Evolutionary conservation across 2,113 vertebrate genomes (phyloP).

Genomic region (Thermophis baileyi): DNA sequence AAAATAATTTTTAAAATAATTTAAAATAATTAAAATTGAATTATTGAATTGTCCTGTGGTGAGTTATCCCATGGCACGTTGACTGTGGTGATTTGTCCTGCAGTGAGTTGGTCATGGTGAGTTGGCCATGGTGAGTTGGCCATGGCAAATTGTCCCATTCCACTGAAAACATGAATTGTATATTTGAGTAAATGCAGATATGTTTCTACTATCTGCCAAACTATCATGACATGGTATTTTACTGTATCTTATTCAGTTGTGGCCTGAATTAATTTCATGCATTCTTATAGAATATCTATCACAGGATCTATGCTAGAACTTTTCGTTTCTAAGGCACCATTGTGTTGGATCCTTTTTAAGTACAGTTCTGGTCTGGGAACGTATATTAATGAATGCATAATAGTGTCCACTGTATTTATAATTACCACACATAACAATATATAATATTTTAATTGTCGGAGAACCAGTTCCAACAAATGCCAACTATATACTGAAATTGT

Average conservation of each 20-base stretch:
- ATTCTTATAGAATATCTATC: background rate
- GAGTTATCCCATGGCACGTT: too few species aligned
- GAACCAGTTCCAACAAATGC: background rate
- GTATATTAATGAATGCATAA: background rate
- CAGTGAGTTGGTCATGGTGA: background rate
- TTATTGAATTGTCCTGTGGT: too few species aligned
- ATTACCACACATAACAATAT: background rate
- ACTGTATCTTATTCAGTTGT: background rate
- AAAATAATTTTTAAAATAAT: too few species aligned
- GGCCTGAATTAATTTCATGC: background rate
- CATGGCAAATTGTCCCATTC: background rate
- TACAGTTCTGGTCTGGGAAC: background rate
- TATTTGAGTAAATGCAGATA: background rate
- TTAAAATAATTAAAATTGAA: too few species aligned
- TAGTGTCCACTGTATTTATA: background rate
- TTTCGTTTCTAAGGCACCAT: background rate
- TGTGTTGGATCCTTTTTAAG: background rate
- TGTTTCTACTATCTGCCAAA: background rate
- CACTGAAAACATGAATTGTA: background rate
- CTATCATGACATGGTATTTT: background rate
- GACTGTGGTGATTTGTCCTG: background rate
- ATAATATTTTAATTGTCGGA: background rate
- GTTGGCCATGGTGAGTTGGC: background rate
- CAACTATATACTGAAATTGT: background rate
- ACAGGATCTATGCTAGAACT: background rate